Conservation (phyloP, 2,113 vertebrate genomes). For the Oriolus oriolus region DNA sequence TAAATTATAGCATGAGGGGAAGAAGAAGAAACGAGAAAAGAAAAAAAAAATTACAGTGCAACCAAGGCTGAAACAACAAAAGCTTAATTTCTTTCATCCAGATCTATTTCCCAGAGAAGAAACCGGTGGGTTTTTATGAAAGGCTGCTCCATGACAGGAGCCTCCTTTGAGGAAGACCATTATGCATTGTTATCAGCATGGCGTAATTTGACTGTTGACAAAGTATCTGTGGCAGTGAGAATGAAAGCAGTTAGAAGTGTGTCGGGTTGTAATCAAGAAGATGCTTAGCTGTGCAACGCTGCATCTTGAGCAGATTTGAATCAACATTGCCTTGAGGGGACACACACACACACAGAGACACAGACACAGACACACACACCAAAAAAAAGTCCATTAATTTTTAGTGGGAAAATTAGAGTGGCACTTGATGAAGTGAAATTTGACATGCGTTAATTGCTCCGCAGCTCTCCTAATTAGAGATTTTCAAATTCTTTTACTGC, state of each 20-base stretch:
- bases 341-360: conserved; percentile 35
- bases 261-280: conserved; percentile 85
- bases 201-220: conserved; percentile 84
- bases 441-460: conserved; percentile 97
- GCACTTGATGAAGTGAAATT: conserved; percentile 95
- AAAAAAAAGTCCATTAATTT: conserved; percentile 79
- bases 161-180: conserved; percentile 72
- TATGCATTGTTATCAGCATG: conserved; percentile 80
- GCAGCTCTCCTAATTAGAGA: conserved; percentile 94
- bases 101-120: conserved; percentile 47
- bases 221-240: conserved; percentile 81
- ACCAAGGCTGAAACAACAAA: not conserved
- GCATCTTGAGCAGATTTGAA: conserved; percentile 82
- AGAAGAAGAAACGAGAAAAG: accelerated
- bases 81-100: conserved; percentile 49
- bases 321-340: conserved; percentile 83
- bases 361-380: not conserved
- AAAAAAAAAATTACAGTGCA: not conserved
- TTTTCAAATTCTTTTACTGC: conserved; percentile 88
- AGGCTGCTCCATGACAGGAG: conserved; percentile 66
- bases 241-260: conserved; percentile 80
- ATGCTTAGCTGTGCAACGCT: conserved; percentile 85
- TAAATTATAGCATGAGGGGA: not conserved
- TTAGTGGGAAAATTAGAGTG: conserved; percentile 91
- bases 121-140: conserved; percentile 67